Percentiles rank a stretch among this genome's conserved stretches.
phyloP scores from a whole-genome alignment of 1,140 invertebrate genomes.

The Eciton burchellii region DNA sequence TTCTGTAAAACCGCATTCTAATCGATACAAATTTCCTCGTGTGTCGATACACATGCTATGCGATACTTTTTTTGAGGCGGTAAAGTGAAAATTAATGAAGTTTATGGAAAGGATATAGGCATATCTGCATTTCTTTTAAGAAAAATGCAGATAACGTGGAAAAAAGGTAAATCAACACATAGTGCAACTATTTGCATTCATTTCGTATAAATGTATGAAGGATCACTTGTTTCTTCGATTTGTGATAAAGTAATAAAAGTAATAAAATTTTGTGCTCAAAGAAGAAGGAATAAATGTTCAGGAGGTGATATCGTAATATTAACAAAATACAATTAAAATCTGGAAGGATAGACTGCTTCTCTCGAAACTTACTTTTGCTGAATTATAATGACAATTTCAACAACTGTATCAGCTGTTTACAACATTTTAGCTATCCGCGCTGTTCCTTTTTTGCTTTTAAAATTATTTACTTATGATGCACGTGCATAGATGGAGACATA shows the following conservation, averaged over 20 bases:
- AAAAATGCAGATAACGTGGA: neutral
- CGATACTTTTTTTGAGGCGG: conserved; percentile 29
- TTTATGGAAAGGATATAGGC: no score
- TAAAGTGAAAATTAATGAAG: no score
- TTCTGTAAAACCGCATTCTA: conserved; percentile 36
- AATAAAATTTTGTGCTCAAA: neutral
- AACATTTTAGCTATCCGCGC: neutral
- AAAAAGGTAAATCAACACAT: neutral
- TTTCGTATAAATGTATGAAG: neutral
- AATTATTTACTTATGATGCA: neutral
- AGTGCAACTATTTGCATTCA: no score
- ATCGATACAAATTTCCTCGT: conserved; percentile 52
- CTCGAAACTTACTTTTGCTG: conserved; percentile 18
- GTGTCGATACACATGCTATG: conserved; percentile 49
- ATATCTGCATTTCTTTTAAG: neutral
- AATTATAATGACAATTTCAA: neutral
- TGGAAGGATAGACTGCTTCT: neutral
- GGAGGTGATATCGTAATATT: neutral
- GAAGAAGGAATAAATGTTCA: neutral
- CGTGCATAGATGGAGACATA: neutral
- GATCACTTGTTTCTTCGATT: neutral
- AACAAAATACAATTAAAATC: neutral
- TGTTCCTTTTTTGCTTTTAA: conserved; percentile 8
- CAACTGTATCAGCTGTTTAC: neutral
- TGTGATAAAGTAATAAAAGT: neutral